Base-by-base conservation (phyloP, 2,113 vertebrate genomes). In the Empidonax traillii region DNA sequence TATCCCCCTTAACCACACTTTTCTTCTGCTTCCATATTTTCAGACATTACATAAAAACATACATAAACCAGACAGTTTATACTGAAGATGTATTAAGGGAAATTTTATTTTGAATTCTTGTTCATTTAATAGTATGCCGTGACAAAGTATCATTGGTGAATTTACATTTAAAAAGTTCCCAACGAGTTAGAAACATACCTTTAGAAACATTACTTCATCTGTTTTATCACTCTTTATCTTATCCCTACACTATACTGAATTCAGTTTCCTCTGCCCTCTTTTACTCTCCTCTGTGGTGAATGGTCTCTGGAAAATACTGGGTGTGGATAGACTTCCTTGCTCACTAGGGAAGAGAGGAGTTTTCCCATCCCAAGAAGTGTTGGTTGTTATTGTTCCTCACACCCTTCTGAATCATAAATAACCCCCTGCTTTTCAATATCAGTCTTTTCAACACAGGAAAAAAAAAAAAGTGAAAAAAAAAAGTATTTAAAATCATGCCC, bases 321-420 rank as follows among this genome's bases (percentile, higher is more conserved):
- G 96, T 95, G 96, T 95, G 96, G 88, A 88, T 43, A 90, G 73
- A 97, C 73, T 96, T 97, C 96, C 96, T 94, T 49, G 65, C 90
- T 97, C 93, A 92, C 96, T 72, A 53, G 96, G 95, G 96, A 96
- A 96, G 83, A 90, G 44, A 86, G 44, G 58, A 95, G 83, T 95
- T 97, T 97, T 97, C 96, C 96, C 96, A 96, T 96, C 95, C 94
- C 96, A 96, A 96, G 95, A 71, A 78, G 14, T 24, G 52, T 66
- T 84, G 73, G 43, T 68, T 97, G 88, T 95, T 96, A 85, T 96
- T 96, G 71, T 96, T 96, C 93, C 59, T 89, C 85, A 96, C 88
- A 6, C 88, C 88, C 94, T 74, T 74, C 69, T 92, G 88, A 96
- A 90, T 93, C 90, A 96, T 5, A 77, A 81, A 20, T 12, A 86